A percentile compares a stretch with the other conserved stretches of the same genome.
Conservation (phyloP, 2,113 vertebrate genomes). For the Notechis scutatus region DNA sequence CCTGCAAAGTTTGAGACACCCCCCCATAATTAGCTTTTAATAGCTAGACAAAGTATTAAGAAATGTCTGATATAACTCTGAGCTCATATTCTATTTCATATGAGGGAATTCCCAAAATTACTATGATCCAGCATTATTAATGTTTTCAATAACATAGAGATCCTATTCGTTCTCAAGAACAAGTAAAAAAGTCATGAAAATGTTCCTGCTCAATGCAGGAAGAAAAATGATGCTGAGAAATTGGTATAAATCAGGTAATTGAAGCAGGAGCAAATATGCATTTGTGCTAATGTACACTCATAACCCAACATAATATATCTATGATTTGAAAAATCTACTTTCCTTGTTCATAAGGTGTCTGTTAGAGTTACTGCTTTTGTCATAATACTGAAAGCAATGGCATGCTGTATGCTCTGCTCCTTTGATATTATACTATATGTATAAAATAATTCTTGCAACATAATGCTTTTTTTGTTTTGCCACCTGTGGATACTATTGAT, state of each 20-base stretch:
- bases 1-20: neutral
- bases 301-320: neutral
- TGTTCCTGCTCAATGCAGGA: neutral
- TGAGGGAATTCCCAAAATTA: neutral
- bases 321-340: neutral
- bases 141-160: neutral
- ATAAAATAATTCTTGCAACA: neutral
- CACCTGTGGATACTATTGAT: neutral
- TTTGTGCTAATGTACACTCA: neutral
- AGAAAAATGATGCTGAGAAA: neutral
- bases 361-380: neutral
- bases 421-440: neutral
- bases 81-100: neutral
- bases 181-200: neutral
- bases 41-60: neutral
- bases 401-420: neutral
- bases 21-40: neutral
- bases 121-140: neutral
- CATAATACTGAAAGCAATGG: neutral
- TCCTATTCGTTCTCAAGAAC: neutral
- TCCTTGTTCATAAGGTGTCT: neutral
- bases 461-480: neutral
- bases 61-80: slow-evolving; percentile 21
- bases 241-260: neutral
- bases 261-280: neutral